Conservation (phyloP, 2,113 vertebrate species). For the Hydropotes inermis region DNA sequence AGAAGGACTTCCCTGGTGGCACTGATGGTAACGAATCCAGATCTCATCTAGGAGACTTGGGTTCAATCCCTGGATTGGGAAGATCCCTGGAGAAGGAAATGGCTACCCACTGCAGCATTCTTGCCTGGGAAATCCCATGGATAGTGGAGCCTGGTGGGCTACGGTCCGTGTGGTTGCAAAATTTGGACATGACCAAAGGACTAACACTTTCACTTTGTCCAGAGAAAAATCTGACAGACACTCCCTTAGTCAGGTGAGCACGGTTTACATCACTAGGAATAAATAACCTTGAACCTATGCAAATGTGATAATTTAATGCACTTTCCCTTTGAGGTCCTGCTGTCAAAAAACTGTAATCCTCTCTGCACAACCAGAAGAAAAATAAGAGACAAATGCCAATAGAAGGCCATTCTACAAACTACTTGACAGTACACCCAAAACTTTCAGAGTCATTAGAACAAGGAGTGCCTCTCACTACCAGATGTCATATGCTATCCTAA, state of each 20-base stretch:
- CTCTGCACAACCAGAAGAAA: neutral
- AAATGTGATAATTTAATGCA: neutral
- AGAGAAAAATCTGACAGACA: neutral
- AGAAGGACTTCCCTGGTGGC: neutral
- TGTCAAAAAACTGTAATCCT: neutral
- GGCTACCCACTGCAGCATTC: neutral
- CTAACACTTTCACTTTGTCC: neutral
- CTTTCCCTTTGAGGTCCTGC: neutral
- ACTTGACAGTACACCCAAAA: neutral
- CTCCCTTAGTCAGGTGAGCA: neutral
- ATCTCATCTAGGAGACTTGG: neutral
- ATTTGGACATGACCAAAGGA: neutral
- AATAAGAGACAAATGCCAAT: neutral
- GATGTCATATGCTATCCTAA: neutral
- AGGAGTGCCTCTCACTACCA: neutral
- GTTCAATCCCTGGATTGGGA: neutral
- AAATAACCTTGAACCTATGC: neutral
- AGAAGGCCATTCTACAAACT: neutral
- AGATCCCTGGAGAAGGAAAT: neutral
- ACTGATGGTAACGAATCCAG: neutral
- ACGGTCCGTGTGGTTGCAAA: fast-evolving
- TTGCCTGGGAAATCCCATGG: neutral
- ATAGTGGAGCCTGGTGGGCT: neutral
- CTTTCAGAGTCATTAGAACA: neutral
- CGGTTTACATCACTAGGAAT: neutral